Conservation (phyloP, 1,140 invertebrate genomes). For the Penaeus vannamei region DNA sequence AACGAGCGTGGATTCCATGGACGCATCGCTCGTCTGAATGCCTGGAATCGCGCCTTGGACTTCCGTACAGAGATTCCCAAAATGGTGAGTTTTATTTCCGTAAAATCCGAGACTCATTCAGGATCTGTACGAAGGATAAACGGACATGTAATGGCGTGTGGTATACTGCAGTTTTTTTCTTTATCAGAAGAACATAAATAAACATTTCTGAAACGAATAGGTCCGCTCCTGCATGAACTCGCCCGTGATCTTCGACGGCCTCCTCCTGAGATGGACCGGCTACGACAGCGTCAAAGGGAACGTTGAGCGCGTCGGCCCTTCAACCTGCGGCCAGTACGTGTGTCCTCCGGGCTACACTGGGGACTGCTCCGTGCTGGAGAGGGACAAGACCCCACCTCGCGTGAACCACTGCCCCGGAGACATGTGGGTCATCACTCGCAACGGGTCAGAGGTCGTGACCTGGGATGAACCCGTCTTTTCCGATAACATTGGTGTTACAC, state of each 20-base stretch:
- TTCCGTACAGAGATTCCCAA: slow-evolving; percentile 94
- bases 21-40: slow-evolving; percentile 92
- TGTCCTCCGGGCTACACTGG: slow-evolving; percentile 89
- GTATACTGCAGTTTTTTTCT: too few relatives aligned
- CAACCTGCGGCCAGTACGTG: slow-evolving; percentile 88
- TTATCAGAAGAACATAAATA: too few relatives aligned
- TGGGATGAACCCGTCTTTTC: slow-evolving; percentile 95
- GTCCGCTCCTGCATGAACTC: slow-evolving; percentile 84
- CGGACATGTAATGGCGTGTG: too few relatives aligned
- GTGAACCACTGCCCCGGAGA: slow-evolving; percentile 93
- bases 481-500: slow-evolving; percentile 87
- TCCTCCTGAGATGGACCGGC: slow-evolving; percentile 92
- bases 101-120: neutral
- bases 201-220: slow-evolving; percentile 56
- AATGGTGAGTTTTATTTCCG: slow-evolving; percentile 73
- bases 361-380: slow-evolving; percentile 87
- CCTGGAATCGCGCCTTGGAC: slow-evolving; percentile 92
- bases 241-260: slow-evolving; percentile 87
- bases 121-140: neutral
- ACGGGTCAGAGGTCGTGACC: slow-evolving; percentile 90
- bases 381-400: slow-evolving; percentile 84
- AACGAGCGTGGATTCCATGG: slow-evolving; percentile 94
- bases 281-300: slow-evolving; percentile 90
- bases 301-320: slow-evolving; percentile 93
- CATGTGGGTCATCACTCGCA: slow-evolving; percentile 93